phyloP scores from a whole-genome alignment of 1,140 invertebrate species.

The fruit fly (Drosophila melanogaster) region Release_6_plus_ISO1_MT NT_037436.4:8854001-8854500 shows the following conservation, averaged over 20 bases:
- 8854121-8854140: conserved; percentile 39
- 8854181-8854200: conserved; percentile 72
- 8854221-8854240: conserved; percentile 77
- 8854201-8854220: conserved; percentile 37
- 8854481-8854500: conserved; percentile 47
- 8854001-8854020: conserved; percentile 83
- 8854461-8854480: conserved; percentile 33
- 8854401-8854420: conserved; percentile 82
- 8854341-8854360: conserved; percentile 31
- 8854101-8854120: conserved; percentile 48
- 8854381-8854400: conserved; percentile 30
- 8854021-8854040: conserved; percentile 83
- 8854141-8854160: conserved; percentile 57
- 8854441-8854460: conserved; percentile 9
- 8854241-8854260: conserved; percentile 82
- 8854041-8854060: conserved; percentile 42
- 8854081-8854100: conserved; percentile 20
- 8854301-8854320: conserved; percentile 10
- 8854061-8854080: conserved; percentile 14
- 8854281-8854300: conserved; percentile 12
- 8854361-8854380: conserved; percentile 12
- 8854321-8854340: conserved; percentile 10
- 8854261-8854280: conserved; percentile 60
- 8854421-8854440: conserved; percentile 53
- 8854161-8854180: conserved; percentile 81